phyloP scores from a whole-genome alignment of 2,113 vertebrate genomes.

The Melanostigma gelatinosum region DNA sequence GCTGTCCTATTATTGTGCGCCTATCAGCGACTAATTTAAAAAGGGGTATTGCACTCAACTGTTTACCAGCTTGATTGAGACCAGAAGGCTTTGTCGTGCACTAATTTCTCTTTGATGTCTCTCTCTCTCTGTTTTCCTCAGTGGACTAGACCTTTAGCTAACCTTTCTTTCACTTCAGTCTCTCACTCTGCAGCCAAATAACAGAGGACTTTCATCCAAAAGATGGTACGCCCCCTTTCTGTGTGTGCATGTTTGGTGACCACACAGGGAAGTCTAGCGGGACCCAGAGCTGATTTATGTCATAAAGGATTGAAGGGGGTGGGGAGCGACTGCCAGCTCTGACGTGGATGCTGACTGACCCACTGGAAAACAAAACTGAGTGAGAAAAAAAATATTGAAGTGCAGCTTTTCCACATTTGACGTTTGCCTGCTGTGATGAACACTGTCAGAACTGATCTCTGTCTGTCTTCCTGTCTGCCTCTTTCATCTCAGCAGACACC shows the following conservation, averaged over 20 bases:
- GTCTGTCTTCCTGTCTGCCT: constrained; percentile 34
- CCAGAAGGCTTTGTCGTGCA: constrained; percentile 60
- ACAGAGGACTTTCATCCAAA: constrained; percentile 33
- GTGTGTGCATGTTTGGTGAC: not conserved
- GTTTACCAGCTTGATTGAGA: constrained; percentile 76
- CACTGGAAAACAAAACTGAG: constrained; percentile 46
- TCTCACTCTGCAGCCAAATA: constrained; percentile 24
- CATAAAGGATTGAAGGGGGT: constrained; percentile 17
- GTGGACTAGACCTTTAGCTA: constrained; percentile 45
- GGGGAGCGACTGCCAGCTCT: not conserved
- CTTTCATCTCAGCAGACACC: constrained; percentile 67
- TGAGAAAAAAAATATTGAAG: constrained; percentile 44
- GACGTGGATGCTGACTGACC: constrained; percentile 34
- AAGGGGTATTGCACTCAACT: constrained; percentile 66
- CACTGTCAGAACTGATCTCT: constrained; percentile 46
- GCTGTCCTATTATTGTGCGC: constrained; percentile 63
- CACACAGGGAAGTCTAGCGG: constrained; percentile 15
- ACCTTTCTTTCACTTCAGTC: constrained; percentile 41
- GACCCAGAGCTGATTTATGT: constrained; percentile 26
- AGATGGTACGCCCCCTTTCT: not conserved
- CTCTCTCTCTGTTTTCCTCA: constrained; percentile 36
- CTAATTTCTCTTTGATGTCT: constrained; percentile 64
- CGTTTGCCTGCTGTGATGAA: constrained; percentile 55
- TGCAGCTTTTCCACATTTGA: constrained; percentile 48
- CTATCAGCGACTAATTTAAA: constrained; percentile 78